Conservation (phyloP, 1,140 invertebrate genomes). For the Zaprionus ghesquierei region DNA sequence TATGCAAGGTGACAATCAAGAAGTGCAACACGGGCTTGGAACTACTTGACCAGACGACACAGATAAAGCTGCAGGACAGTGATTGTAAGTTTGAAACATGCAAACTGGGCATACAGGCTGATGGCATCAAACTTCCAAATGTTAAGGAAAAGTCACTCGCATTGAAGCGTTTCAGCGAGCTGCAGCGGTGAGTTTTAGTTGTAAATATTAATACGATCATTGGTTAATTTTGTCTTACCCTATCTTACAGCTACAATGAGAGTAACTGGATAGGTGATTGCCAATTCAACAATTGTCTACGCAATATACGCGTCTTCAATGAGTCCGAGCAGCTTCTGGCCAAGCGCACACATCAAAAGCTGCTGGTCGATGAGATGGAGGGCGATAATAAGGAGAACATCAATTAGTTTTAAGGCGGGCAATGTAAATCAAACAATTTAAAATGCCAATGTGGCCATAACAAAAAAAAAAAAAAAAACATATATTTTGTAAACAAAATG, state of each 20-base stretch:
- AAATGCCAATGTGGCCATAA: background rate
- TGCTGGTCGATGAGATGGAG: conserved; percentile 52
- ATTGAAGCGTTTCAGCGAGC: conserved; percentile 41
- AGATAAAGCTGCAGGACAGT: conserved; percentile 41
- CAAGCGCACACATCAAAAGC: conserved; percentile 45
- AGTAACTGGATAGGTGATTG: conserved; percentile 52
- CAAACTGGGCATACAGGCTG: conserved; percentile 55
- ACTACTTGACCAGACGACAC: conserved; percentile 39
- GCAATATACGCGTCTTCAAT: conserved; percentile 38
- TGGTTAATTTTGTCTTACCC: background rate
- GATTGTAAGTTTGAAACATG: conserved; percentile 55
- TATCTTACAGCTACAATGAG: conserved; percentile 47
- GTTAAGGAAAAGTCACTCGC: conserved; percentile 25
- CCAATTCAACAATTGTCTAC: conserved; percentile 44
- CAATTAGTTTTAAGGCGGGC: conserved; percentile 20
- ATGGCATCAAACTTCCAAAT: conserved; percentile 19
- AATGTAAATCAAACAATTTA: conserved; percentile 6
- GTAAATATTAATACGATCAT: background rate
- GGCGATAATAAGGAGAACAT: conserved; percentile 63
- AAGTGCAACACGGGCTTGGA: conserved; percentile 60
- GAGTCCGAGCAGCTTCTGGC: conserved; percentile 51
- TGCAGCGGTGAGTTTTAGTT: conserved; percentile 39
- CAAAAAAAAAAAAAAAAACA: background rate
- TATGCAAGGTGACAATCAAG: conserved; percentile 44
- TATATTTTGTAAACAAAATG: background rate